Evolutionary conservation across 2,113 vertebrate genomes (phyloP).

Genomic region (Cacatua alba): DNA sequence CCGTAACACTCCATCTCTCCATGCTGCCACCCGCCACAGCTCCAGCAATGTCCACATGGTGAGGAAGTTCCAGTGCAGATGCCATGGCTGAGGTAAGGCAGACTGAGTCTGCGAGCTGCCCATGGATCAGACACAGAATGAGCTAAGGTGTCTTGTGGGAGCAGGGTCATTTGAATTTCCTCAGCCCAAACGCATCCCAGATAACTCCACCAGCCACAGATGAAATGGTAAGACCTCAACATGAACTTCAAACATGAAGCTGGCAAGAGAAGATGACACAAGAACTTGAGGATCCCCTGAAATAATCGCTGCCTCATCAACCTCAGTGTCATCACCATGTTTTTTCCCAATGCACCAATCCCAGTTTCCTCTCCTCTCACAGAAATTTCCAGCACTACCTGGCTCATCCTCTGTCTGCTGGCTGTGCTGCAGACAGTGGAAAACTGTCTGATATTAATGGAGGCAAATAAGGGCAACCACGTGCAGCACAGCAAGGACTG

Average conservation of each 20-base stretch:
- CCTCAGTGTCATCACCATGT: background rate
- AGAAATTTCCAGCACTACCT: background rate
- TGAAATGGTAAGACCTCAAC: background rate
- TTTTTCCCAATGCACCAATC: accelerated
- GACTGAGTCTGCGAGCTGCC: background rate
- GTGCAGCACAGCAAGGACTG: background rate
- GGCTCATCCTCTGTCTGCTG: background rate
- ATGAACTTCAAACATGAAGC: background rate
- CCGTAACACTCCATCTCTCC: accelerated
- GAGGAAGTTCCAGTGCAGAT: background rate
- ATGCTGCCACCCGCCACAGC: background rate
- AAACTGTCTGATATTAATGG: background rate
- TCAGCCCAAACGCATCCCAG: background rate
- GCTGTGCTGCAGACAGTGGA: background rate
- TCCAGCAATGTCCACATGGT: accelerated
- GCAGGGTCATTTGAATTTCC: background rate
- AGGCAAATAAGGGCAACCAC: background rate
- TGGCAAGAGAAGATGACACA: background rate
- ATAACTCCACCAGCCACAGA: background rate
- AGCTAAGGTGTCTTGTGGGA: background rate
- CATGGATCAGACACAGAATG: background rate
- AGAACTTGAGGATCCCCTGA: background rate
- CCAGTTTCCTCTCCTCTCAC: background rate
- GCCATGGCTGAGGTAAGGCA: background rate
- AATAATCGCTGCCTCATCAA: no score